Percentiles rank a stretch among this genome's conserved stretches.
Evolutionary conservation across 2,113 vertebrate genomes (phyloP).

Genomic region (Alligator sinensis): DNA sequence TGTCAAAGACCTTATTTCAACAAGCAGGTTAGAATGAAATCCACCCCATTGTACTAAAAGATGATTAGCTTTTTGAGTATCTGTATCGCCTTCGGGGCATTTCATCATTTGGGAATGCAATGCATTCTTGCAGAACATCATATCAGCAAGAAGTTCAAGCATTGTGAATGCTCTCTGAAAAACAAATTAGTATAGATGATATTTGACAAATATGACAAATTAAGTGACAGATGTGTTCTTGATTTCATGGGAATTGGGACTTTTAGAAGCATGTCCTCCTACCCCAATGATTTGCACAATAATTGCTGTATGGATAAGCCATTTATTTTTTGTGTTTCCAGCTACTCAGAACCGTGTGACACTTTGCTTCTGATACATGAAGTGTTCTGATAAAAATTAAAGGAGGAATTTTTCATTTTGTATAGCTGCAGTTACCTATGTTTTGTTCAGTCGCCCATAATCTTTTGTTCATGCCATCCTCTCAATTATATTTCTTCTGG

Average conservation of each 20-base stretch:
- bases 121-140: background rate
- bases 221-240: too few relatives aligned
- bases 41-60: background rate
- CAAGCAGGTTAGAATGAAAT: background rate
- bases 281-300: too few relatives aligned
- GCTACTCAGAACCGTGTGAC: too few relatives aligned
- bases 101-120: background rate
- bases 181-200: background rate
- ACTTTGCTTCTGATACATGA: background rate
- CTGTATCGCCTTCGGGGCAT: background rate
- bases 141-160: background rate
- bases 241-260: too few relatives aligned
- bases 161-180: background rate
- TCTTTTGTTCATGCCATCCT: background rate
- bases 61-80: background rate
- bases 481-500: constrained; percentile 18
- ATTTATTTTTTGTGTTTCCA: too few relatives aligned
- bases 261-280: too few relatives aligned
- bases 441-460: background rate
- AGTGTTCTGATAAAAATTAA: background rate
- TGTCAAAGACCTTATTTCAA: background rate
- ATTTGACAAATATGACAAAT: background rate
- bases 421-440: background rate
- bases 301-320: too few relatives aligned
- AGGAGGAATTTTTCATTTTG: background rate